These are phyloP conservation scores for Pachycephus smyrnensis DNA, from an alignment of 2,888 invertebrate genomes.

Conservation along the genomic window DNA sequence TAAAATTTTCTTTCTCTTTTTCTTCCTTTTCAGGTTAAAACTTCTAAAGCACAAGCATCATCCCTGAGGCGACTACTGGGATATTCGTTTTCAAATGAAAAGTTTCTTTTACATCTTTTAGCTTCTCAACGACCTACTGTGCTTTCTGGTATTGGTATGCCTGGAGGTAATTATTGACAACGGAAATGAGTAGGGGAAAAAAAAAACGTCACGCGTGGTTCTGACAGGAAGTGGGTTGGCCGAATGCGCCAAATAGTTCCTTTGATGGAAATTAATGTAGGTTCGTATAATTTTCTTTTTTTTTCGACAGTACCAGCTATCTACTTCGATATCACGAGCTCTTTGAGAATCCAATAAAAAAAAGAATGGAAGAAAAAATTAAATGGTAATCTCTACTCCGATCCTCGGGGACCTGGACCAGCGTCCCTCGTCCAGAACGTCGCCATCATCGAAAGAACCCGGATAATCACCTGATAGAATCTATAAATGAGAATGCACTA, in stretches of 20 bases:
- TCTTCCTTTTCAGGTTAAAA: neutral
- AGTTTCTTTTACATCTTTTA: neutral
- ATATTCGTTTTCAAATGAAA: neutral
- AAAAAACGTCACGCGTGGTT: neutral
- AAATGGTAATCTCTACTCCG: neutral
- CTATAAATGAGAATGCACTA: slow-evolving; percentile 15
- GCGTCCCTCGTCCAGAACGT: neutral
- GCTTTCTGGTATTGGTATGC: neutral
- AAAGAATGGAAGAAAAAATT: neutral
- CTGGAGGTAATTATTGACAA: neutral
- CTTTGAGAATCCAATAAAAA: neutral
- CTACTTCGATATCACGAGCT: neutral
- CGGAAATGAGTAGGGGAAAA: neutral
- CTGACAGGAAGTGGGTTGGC: neutral
- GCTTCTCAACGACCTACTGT: neutral
- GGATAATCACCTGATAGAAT: neutral
- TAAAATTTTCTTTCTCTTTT: neutral
- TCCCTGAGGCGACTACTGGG: neutral
- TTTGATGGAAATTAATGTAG: neutral
- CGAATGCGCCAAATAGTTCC: neutral
- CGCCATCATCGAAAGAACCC: neutral
- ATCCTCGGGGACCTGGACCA: neutral
- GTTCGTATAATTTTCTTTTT: neutral
- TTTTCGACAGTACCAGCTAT: neutral
- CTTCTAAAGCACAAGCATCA: neutral